Base-by-base conservation (phyloP, 1,140 invertebrate genomes). In the Diploscapter pachys region DNA sequence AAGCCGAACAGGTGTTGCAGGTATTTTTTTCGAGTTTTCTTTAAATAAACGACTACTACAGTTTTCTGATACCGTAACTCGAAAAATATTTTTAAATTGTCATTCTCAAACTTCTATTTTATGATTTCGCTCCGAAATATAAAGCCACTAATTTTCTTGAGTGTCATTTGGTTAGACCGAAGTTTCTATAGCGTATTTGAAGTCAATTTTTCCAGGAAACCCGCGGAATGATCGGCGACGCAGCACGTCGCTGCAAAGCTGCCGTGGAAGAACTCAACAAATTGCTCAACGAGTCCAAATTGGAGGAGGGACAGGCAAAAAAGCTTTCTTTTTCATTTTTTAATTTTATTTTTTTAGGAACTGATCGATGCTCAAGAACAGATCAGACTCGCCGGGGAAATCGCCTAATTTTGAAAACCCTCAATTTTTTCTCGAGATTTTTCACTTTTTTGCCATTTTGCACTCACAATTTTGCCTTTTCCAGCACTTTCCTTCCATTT, bases 1-100 rank as follows among this genome's bases (percentile, higher is more conserved):
- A 68, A 54, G 66, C 53, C 11, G 66, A 68, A 55, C 52, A 68
- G 50, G 66, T 68, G n/a, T 55, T 68, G 13, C 66, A 68, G 66
- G 66, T 68, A 55, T 9, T 31, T 31, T 31, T 31, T 31, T 31
- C 31, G 31, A 31, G 31, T 31, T 31, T 31, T 31, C 31, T 31
- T 31, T 31, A 31, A 31, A 31, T 59, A 31, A 59, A 59, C 9
- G 9, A 11, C 57, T 59, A 11, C 9, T 11, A 11, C 57, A 11
- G 57, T 11, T 59, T 11, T 31, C 57, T 11, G 57, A 31, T 59
- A 59, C 57, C 9, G 57, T 59, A 59, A 2, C 31, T 31, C 57
- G 57, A 31, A 31, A 11, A 59, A 59, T 11, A 59, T 59, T 11
- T 59, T 11, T 59, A 59, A 31, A 59, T 59, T 11, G 9, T 59